Conservation (phyloP, 37 sponge, comb jelly and placozoan genomes). For the Crambe crambe region DNA sequence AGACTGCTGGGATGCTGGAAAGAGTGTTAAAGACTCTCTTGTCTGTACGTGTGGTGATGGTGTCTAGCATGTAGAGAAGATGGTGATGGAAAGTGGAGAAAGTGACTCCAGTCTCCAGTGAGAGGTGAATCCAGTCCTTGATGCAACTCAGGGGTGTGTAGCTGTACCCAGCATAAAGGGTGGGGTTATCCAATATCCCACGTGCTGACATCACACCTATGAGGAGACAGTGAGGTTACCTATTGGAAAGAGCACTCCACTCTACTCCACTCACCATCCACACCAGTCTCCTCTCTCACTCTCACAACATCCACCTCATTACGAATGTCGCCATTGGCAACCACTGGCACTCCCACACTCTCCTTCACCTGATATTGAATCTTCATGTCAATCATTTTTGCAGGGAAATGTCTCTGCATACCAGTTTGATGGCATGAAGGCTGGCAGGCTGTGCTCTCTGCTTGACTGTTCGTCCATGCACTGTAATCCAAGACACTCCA, state of each 20-base stretch:
- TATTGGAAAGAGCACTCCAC: neutral
- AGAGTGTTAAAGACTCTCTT: constrained; percentile 78
- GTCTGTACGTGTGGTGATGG: constrained; percentile 58
- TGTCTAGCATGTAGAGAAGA: constrained; percentile 90
- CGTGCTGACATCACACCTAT: constrained; percentile 91
- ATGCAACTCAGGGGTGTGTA: constrained; percentile 79
- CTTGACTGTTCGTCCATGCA: constrained; percentile 87
- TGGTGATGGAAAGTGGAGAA: constrained; percentile 89
- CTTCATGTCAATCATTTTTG: neutral
- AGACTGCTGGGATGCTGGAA: constrained; percentile 74
- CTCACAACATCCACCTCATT: constrained; percentile 36
- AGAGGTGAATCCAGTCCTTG: constrained; percentile 82
- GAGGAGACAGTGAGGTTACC: neutral
- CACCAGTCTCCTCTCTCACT: constrained; percentile 54
- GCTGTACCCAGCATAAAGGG: constrained; percentile 77
- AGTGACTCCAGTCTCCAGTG: constrained; percentile 62
- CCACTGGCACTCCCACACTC: constrained; percentile 81
- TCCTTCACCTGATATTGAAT: constrained; percentile 63
- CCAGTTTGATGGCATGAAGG: constrained; percentile 78
- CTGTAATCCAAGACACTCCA: constrained; percentile 86
- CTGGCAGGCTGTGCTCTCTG: constrained; percentile 82
- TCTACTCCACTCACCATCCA: constrained; percentile 63
- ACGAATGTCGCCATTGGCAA: constrained; percentile 91
- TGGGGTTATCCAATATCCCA: constrained; percentile 90
- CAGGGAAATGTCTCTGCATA: too few relatives aligned